Conservation (phyloP, 2,797 vertebrate species). For the Chaenodraco wilsoni region DNA sequence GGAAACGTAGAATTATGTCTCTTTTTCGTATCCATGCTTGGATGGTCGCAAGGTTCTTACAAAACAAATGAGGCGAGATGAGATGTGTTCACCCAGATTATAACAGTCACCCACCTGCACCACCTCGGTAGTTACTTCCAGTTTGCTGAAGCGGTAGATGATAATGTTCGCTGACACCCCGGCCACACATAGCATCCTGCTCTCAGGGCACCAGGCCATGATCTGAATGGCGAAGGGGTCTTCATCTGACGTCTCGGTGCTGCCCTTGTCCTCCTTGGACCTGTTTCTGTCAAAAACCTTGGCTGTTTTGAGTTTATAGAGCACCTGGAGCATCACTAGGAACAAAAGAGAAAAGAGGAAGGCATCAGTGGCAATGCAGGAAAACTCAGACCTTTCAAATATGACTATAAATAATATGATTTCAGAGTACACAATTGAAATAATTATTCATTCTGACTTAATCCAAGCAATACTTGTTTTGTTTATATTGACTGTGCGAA, state of each 20-base stretch:
- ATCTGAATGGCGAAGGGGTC: slow-evolving; percentile 98
- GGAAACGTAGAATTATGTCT: not conserved
- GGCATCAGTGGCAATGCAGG: slow-evolving; percentile 9
- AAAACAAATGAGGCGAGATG: not conserved
- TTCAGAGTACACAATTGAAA: not conserved
- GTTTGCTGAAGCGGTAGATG: slow-evolving; percentile 97
- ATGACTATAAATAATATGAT: not conserved
- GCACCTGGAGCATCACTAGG: slow-evolving; percentile 96
- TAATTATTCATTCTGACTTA: not conserved
- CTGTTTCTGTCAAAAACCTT: slow-evolving; percentile 98
- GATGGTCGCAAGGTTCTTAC: not conserved
- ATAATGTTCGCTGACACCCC: slow-evolving; percentile 97
- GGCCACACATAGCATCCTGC: slow-evolving; percentile 93
- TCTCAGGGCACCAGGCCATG: slow-evolving; percentile 96
- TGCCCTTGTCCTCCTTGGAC: slow-evolving; percentile 93
- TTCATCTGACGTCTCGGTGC: slow-evolving; percentile 93
- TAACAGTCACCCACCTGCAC: slow-evolving; percentile 87
- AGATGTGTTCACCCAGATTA: not conserved
- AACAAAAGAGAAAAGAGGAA: not conserved
- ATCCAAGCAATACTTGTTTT: not conserved
- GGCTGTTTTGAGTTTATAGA: slow-evolving; percentile 98
- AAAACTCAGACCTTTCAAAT: not conserved
- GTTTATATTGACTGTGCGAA: not conserved
- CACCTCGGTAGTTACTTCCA: slow-evolving; percentile 94
- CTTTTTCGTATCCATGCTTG: not conserved